A percentile compares a stretch with the other conserved stretches of the same genome.
phyloP scores from a whole-genome alignment of 2,797 vertebrate genomes.

The Microchirus variegatus region DNA sequence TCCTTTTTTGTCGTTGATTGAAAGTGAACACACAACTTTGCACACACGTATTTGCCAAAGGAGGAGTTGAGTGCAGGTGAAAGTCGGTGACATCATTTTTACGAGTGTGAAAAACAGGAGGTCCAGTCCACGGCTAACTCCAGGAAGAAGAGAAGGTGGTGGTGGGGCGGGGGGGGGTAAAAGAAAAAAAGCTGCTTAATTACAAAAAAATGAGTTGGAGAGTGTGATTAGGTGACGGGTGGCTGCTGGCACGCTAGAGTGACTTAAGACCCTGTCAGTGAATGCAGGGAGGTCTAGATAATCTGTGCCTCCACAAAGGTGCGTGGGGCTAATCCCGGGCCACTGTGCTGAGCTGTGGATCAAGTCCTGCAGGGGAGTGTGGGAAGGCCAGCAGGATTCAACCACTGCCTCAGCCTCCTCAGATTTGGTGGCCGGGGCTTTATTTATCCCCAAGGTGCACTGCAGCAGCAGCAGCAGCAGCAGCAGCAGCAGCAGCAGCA shows the following conservation, averaged over 20 bases:
- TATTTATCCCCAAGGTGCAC: conserved; percentile 57
- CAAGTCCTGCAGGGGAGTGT: conserved; percentile 81
- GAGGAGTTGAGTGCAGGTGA: conserved; percentile 12
- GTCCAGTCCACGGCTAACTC: conserved; percentile 30
- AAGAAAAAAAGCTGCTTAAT: conserved; percentile 84
- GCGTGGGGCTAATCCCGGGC: conserved; percentile 80
- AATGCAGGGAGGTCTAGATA: conserved; percentile 84
- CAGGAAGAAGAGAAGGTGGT: conserved; percentile 52
- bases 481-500: conserved; percentile 63
- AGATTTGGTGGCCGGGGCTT: conserved; percentile 65
- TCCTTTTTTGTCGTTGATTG: too few relatives aligned
- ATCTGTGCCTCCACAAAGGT: conserved; percentile 84
- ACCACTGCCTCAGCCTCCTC: conserved; percentile 57
- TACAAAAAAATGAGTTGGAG: conserved; percentile 75
- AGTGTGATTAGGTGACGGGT: conserved; percentile 78
- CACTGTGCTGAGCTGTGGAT: conserved; percentile 77
- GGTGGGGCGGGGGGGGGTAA: too few relatives aligned
- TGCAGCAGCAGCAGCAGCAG: conserved; percentile 65
- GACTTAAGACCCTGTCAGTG: conserved; percentile 81
- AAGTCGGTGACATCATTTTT: conserved; percentile 19
- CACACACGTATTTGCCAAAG: conserved; percentile 4
- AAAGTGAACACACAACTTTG: neutral
- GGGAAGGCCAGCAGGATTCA: conserved; percentile 79
- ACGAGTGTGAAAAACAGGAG: conserved; percentile 24
- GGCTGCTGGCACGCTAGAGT: conserved; percentile 78